Percentiles rank a stretch among this genome's conserved stretches.
These are phyloP conservation scores for Helicoverpa armigera DNA, from an alignment of 1,140 invertebrate species.

Conservation along the genomic window DNA sequence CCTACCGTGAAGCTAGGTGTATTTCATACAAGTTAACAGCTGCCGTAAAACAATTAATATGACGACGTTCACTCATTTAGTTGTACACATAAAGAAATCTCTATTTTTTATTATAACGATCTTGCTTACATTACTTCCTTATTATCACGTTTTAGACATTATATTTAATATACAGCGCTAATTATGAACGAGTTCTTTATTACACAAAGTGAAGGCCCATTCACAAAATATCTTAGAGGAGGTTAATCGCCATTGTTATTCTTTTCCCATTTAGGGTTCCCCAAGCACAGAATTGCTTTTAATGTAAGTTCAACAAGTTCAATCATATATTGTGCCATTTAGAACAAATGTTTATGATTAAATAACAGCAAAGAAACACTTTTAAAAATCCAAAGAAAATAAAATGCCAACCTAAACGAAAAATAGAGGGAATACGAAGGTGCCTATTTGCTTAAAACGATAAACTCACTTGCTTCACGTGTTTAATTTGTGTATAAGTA, in stretches of 20 bases:
- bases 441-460: no score
- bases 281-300: neutral
- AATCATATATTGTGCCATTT: no score
- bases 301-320: neutral
- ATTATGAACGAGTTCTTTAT: slow-evolving; percentile 78
- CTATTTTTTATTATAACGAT: slow-evolving; percentile 78
- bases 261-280: slow-evolving; percentile 66
- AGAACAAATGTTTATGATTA: no score
- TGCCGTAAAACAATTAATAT: slow-evolving; percentile 74
- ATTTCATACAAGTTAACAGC: slow-evolving; percentile 69
- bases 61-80: slow-evolving; percentile 74
- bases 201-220: slow-evolving; percentile 68
- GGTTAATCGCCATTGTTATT: slow-evolving; percentile 77
- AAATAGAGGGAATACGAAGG: no score
- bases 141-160: slow-evolving; percentile 78
- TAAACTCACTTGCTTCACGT: no score
- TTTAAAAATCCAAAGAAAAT: no score
- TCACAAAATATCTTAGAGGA: slow-evolving; percentile 71
- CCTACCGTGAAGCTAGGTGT: slow-evolving; percentile 64
- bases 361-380: no score
- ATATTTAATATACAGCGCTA: slow-evolving; percentile 79
- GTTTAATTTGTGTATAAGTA: no score
- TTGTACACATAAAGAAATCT: slow-evolving; percentile 79
- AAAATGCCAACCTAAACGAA: no score
- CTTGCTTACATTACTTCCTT: slow-evolving; percentile 80